Percentiles rank a stretch among this genome's conserved stretches.
phyloP scores from a whole-genome alignment of 2,888 invertebrate species.

The Dendrolimus houi region DNA sequence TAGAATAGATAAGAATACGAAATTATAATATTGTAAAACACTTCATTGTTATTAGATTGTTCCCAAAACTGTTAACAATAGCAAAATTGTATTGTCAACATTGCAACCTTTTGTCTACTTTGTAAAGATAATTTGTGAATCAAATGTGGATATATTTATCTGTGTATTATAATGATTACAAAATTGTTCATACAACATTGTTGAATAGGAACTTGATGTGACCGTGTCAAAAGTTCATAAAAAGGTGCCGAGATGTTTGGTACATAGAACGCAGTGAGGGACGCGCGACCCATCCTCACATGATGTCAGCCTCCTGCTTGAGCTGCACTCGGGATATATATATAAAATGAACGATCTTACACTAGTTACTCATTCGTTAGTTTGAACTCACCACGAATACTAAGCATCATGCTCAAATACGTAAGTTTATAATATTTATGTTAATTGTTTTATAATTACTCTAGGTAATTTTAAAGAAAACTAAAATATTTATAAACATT shows the following conservation, averaged over 20 bases:
- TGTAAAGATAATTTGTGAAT: too few species aligned
- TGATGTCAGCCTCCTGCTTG: conserved; percentile 61
- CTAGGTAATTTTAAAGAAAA: background rate
- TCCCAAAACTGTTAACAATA: too few species aligned
- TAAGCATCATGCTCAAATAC: conserved; percentile 70
- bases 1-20: too few species aligned
- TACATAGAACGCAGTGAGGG: conserved; percentile 26
- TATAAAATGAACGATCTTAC: conserved; percentile 65
- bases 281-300: conserved; percentile 44
- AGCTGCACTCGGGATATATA: conserved; percentile 58
- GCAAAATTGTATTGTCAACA: too few species aligned
- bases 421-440: conserved; percentile 43
- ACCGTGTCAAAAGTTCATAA: conserved; percentile 31
- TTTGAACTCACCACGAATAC: conserved; percentile 66
- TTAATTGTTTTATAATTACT: conserved; percentile 9
- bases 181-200: background rate
- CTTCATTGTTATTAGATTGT: too few species aligned
- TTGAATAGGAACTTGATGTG: background rate
- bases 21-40: too few species aligned
- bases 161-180: too few species aligned
- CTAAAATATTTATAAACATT: too few species aligned
- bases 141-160: too few species aligned
- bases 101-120: too few species aligned
- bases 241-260: conserved; percentile 36
- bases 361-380: conserved; percentile 69